Evolutionary conservation across 2,113 vertebrate species (phyloP).

Genomic region (Nothocercus julius): DNA sequence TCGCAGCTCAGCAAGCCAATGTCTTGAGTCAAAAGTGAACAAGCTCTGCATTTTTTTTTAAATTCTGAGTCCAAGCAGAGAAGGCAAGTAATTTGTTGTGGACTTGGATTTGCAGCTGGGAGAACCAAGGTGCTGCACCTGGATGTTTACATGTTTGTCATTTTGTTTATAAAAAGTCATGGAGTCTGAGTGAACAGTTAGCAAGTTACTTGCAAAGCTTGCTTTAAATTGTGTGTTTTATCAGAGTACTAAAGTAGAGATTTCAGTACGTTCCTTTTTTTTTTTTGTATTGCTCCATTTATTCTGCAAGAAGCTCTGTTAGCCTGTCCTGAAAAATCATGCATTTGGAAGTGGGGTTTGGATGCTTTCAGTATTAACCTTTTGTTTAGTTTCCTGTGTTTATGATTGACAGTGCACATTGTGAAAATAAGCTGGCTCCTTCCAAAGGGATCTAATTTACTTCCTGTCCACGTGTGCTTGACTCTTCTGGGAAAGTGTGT

Average conservation of each 20-base stretch:
- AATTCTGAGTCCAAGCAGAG: constrained; percentile 21
- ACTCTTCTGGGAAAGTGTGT: background rate
- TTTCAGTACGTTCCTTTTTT: background rate
- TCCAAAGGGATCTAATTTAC: background rate
- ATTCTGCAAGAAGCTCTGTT: constrained; percentile 4
- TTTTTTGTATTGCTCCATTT: constrained; percentile 13
- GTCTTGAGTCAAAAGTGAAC: constrained; percentile 40
- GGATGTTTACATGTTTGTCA: background rate
- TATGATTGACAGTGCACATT: background rate
- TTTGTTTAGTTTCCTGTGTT: background rate
- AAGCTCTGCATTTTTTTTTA: background rate
- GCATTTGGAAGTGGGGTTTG: background rate
- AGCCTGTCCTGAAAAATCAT: background rate
- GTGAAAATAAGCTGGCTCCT: background rate
- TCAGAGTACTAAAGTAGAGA: background rate
- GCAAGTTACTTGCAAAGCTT: background rate
- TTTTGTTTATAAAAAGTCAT: constrained; percentile 30
- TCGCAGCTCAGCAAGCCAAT: constrained; percentile 8
- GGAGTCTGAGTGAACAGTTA: background rate
- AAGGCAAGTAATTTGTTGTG: constrained; percentile 38
- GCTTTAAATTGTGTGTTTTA: constrained; percentile 13
- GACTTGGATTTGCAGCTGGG: constrained; percentile 20
- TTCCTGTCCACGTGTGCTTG: background rate
- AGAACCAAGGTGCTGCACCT: background rate
- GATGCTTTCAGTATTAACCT: background rate